phyloP scores from a whole-genome alignment of 2,888 invertebrate species.

The Hydriomena furcata region DNA sequence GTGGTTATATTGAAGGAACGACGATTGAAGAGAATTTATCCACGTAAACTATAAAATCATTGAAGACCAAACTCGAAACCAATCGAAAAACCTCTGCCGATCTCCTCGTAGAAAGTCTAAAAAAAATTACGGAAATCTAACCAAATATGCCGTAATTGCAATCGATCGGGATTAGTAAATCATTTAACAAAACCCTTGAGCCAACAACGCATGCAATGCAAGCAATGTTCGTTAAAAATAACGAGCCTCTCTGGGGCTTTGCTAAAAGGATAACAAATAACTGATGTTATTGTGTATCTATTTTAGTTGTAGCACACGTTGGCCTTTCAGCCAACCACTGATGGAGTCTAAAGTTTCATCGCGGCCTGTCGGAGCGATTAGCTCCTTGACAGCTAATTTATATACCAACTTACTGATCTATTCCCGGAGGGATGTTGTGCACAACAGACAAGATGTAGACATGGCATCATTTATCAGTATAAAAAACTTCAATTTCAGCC shows the following conservation, averaged over 20 bases:
- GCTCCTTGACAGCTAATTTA: slow-evolving; percentile 82
- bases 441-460: slow-evolving; percentile 47
- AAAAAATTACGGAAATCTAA: neutral
- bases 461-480: slow-evolving; percentile 36
- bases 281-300: slow-evolving; percentile 69
- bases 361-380: slow-evolving; percentile 81
- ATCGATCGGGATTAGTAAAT: slow-evolving; percentile 36
- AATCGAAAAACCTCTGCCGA: too few relatives aligned
- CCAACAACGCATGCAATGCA: slow-evolving; percentile 48
- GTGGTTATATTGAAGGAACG: too few relatives aligned
- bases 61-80: too few relatives aligned
- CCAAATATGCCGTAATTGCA: slow-evolving; percentile 13
- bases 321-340: slow-evolving; percentile 75
- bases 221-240: slow-evolving; percentile 63
- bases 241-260: slow-evolving; percentile 51
- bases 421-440: slow-evolving; percentile 63
- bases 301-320: slow-evolving; percentile 63
- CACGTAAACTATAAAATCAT: too few relatives aligned
- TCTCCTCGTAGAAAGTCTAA: neutral
- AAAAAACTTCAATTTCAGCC: too few relatives aligned
- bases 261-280: slow-evolving; percentile 75
- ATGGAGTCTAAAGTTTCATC: slow-evolving; percentile 81
- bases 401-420: slow-evolving; percentile 81
- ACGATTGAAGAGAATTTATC: too few relatives aligned
- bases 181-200: slow-evolving; percentile 48